A percentile compares a stretch with the other conserved stretches of the same genome.
These are phyloP conservation scores for Poecilus cupreus DNA, from an alignment of 2,888 invertebrate species.

Conservation along the genomic window DNA sequence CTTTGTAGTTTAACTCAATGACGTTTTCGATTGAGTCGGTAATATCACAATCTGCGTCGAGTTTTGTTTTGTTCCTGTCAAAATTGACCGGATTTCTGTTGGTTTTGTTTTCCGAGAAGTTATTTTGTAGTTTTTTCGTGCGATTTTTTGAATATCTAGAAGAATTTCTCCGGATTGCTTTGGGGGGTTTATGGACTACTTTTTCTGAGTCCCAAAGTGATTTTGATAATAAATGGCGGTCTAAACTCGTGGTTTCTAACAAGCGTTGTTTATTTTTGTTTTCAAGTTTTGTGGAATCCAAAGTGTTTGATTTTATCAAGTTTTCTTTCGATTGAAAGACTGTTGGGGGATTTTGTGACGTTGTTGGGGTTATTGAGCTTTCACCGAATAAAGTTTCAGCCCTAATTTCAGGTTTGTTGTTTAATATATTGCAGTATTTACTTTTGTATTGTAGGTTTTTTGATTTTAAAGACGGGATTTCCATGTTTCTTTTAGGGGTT, in stretches of 20 bases:
- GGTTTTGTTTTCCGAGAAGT: constrained; percentile 35
- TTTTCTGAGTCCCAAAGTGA: constrained; percentile 69
- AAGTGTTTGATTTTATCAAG: constrained; percentile 53
- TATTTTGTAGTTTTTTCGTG: constrained; percentile 45
- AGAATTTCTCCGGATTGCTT: constrained; percentile 81
- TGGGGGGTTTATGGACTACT: constrained; percentile 85
- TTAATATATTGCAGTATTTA: constrained; percentile 71
- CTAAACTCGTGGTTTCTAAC: constrained; percentile 71
- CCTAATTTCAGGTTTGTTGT: constrained; percentile 70
- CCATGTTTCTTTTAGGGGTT: constrained; percentile 70
- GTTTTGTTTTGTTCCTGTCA: constrained; percentile 43
- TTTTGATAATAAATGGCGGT: constrained; percentile 71
- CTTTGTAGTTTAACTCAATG: constrained; percentile 71
- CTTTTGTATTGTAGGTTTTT: constrained; percentile 76
- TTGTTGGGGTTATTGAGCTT: background rate
- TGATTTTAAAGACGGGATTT: constrained; percentile 76
- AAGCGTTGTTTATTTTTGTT: background rate
- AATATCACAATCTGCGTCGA: constrained; percentile 16
- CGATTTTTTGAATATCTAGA: constrained; percentile 70
- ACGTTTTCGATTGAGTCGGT: constrained; percentile 65
- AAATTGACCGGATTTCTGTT: constrained; percentile 45
- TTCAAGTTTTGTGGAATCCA: constrained; percentile 62
- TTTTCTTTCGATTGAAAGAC: constrained; percentile 51
- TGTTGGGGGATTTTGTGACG: background rate
- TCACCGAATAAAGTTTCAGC: constrained; percentile 52